Evolutionary conservation across 2,888 invertebrate species (phyloP).

Genomic region (Chrysodeixis includens): DNA sequence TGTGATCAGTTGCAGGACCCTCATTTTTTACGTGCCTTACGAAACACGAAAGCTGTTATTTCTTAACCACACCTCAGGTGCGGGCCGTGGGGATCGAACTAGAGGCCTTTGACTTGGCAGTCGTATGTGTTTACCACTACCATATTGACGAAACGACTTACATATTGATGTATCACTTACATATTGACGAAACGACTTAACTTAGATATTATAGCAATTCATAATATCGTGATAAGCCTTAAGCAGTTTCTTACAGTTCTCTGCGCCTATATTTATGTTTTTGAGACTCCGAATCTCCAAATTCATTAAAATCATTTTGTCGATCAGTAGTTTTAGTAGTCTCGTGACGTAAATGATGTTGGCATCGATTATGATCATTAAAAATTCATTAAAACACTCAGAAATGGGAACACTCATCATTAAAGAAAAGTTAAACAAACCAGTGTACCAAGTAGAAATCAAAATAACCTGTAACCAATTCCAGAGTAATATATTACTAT

Average conservation of each 20-base stretch:
- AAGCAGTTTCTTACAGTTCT: conserved; percentile 11
- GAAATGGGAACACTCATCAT: background rate
- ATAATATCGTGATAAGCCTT: conserved; percentile 30
- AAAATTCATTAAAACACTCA: background rate
- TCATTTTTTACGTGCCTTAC: too few relatives aligned
- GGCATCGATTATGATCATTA: conserved; percentile 29
- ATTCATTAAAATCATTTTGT: conserved; percentile 26
- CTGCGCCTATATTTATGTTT: background rate
- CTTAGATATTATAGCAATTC: conserved; percentile 25
- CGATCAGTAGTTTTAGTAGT: conserved; percentile 29
- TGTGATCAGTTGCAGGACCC: too few relatives aligned
- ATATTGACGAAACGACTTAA: conserved; percentile 26
- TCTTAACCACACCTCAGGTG: too few relatives aligned
- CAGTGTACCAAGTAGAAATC: background rate
- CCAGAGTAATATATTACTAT: background rate
- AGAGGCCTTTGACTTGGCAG: too few relatives aligned
- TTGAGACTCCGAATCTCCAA: background rate
- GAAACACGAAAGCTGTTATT: too few relatives aligned
- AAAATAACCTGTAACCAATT: background rate
- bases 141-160: too few relatives aligned
- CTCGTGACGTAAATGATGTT: conserved; percentile 27
- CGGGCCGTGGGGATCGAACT: too few relatives aligned
- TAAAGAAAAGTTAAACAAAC: background rate
- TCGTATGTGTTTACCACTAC: conserved; percentile 9
- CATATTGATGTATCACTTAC: too few relatives aligned